Conservation (phyloP, 1,140 invertebrate genomes). For the Cotesia glomerata region DNA sequence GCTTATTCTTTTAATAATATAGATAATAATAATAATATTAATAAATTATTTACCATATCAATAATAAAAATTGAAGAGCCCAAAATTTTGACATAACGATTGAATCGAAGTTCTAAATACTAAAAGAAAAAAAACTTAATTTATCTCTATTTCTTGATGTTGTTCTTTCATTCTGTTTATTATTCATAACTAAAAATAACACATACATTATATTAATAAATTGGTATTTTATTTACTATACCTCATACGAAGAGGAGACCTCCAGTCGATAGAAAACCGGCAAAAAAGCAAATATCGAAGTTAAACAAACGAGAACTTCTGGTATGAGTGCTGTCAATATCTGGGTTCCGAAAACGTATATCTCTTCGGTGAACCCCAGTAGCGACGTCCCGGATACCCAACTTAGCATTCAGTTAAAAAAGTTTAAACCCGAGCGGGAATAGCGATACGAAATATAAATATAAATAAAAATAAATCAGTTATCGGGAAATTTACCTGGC, state of each 20-base stretch:
- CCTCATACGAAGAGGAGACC: conserved; percentile 85
- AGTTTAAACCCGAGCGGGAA: not conserved
- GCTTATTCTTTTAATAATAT: too few species aligned
- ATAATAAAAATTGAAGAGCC: conserved; percentile 72
- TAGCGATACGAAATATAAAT: not conserved
- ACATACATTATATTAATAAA: too few species aligned
- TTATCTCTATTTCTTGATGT: too few species aligned
- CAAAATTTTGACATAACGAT: conserved; percentile 68
- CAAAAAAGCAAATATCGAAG: conserved; percentile 77
- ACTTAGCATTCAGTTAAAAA: conserved; percentile 58
- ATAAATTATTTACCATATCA: conserved; percentile 60
- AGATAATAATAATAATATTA: not conserved
- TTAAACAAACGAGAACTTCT: conserved; percentile 74
- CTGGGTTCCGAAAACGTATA: conserved; percentile 87
- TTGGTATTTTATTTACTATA: conserved; percentile 48
- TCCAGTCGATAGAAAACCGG: conserved; percentile 87
- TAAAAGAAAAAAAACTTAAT: conserved; percentile 46
- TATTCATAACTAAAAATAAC: too few species aligned
- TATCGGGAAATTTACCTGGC: conserved; percentile 62
- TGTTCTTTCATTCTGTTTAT: too few species aligned
- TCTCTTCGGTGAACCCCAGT: conserved; percentile 88
- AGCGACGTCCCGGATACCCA: conserved; percentile 91
- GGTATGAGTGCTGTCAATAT: conserved; percentile 73
- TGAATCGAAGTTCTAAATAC: conserved; percentile 78
- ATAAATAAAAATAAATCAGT: not conserved